Percentiles rank a stretch among this genome's conserved stretches.
Conservation (phyloP, 2,797 vertebrate species). For the Parauchenoglanis punctatus region DNA sequence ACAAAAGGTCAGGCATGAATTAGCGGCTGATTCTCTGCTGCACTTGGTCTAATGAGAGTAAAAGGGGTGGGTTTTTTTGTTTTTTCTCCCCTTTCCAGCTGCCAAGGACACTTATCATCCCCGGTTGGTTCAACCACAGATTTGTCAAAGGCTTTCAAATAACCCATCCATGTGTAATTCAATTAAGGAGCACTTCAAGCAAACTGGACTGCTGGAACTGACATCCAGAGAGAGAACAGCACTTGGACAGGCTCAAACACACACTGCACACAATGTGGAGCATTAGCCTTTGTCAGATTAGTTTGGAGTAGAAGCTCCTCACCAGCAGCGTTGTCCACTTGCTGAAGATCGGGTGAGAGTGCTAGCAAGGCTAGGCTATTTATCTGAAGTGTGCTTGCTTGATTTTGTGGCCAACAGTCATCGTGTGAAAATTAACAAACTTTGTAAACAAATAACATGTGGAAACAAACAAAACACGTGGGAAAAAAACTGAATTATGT, state of each 20-base stretch:
- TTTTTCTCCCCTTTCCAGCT: not conserved
- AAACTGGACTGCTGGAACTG: conserved; percentile 44
- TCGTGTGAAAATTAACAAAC: too few relatives aligned
- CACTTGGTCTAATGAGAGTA: not conserved
- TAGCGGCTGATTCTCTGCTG: not conserved
- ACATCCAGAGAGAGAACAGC: conserved; percentile 47
- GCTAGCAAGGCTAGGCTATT: conserved; percentile 27
- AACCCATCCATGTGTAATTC: conserved; percentile 20
- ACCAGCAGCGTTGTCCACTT: not conserved
- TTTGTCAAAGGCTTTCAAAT: conserved; percentile 36
- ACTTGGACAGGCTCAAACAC: not conserved
- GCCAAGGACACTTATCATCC: conserved; percentile 30
- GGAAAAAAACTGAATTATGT: too few relatives aligned
- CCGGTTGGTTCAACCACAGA: conserved; percentile 18
- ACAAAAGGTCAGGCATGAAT: conserved; percentile 31
- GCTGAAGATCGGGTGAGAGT: not conserved
- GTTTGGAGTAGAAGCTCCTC: conserved; percentile 19
- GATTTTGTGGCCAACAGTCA: not conserved
- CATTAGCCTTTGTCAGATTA: not conserved
- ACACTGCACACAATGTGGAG: not conserved
- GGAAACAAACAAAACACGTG: not conserved
- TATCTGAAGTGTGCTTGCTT: conserved; percentile 51
- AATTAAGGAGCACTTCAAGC: conserved; percentile 39
- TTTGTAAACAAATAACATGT: not conserved
- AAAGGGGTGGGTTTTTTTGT: not conserved